Conservation (phyloP, 2,888 invertebrate genomes). For the Drosophila nigritarsus region DNA sequence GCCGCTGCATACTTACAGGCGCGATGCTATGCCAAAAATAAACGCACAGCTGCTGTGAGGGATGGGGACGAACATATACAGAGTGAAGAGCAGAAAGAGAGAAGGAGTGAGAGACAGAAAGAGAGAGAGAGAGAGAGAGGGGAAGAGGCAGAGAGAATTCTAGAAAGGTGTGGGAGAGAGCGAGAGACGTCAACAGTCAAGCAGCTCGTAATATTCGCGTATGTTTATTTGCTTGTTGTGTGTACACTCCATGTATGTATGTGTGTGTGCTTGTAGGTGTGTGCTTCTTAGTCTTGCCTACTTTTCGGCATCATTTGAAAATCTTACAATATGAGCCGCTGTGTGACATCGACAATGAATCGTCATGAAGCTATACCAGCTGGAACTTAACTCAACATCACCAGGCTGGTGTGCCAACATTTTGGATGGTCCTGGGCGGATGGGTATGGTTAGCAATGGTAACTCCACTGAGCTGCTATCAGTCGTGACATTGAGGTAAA, state of each 20-base stretch:
- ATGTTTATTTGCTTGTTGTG: conserved; percentile 65
- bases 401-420: too few species aligned
- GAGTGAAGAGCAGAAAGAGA: background rate
- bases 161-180: background rate
- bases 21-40: conserved; percentile 58
- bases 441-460: background rate
- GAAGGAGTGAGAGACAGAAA: background rate
- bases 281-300: conserved; percentile 44
- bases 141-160: background rate
- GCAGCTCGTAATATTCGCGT: conserved; percentile 63
- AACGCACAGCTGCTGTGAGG: conserved; percentile 55
- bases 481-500: conserved; percentile 57
- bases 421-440: background rate
- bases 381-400: conserved; percentile 21
- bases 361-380: conserved; percentile 38
- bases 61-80: conserved; percentile 5
- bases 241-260: background rate
- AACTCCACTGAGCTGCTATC: conserved; percentile 11
- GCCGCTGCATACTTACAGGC: conserved; percentile 46
- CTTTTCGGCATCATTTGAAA: conserved; percentile 60
- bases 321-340: conserved; percentile 46
- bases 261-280: conserved; percentile 7
- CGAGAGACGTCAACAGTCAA: conserved; percentile 47
- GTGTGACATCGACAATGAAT: conserved; percentile 31
- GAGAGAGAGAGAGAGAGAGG: conserved; percentile 2